Percentiles rank a stretch among this genome's conserved stretches.
phyloP scores from a whole-genome alignment of 2,113 vertebrate species.

The Sigmodon hispidus region DNA sequence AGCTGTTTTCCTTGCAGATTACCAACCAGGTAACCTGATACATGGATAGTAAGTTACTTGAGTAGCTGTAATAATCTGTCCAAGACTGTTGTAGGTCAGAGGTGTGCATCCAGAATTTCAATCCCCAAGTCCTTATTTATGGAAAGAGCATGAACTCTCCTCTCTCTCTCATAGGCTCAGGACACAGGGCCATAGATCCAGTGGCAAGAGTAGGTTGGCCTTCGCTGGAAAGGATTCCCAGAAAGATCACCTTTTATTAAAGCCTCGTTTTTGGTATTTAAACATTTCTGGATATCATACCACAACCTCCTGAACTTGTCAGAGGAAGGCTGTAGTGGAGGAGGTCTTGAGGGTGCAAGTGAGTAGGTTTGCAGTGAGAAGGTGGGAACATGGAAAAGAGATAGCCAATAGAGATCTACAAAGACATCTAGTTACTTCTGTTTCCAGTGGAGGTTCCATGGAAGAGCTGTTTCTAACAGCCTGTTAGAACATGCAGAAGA shows the following conservation, averaged over 20 bases:
- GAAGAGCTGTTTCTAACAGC: not conserved
- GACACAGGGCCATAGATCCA: not conserved
- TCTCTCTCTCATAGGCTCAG: not conserved
- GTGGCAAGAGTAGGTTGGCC: not conserved
- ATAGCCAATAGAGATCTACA: not conserved
- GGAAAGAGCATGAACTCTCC: not conserved
- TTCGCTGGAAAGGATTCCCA: not conserved
- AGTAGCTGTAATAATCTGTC: not conserved
- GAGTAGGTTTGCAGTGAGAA: not conserved
- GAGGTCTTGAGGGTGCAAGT: not conserved
- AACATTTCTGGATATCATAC: not conserved
- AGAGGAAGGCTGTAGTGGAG: not conserved
- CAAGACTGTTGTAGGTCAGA: not conserved
- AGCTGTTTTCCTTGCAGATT: not conserved
- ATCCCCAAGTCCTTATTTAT: not conserved
- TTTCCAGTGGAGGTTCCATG: too few species aligned
- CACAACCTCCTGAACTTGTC: not conserved
- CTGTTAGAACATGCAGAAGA: not conserved
- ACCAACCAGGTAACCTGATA: too few species aligned
- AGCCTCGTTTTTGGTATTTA: not conserved
- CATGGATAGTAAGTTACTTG: fast-evolving
- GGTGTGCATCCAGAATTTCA: not conserved
- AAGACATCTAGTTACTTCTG: not conserved
- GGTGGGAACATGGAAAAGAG: not conserved
- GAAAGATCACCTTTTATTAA: not conserved